Evolutionary conservation across 2,113 vertebrate species (phyloP), one percentile per base, ranked within the genome.

Genomic region (Syngnathus scovelli): DNA sequence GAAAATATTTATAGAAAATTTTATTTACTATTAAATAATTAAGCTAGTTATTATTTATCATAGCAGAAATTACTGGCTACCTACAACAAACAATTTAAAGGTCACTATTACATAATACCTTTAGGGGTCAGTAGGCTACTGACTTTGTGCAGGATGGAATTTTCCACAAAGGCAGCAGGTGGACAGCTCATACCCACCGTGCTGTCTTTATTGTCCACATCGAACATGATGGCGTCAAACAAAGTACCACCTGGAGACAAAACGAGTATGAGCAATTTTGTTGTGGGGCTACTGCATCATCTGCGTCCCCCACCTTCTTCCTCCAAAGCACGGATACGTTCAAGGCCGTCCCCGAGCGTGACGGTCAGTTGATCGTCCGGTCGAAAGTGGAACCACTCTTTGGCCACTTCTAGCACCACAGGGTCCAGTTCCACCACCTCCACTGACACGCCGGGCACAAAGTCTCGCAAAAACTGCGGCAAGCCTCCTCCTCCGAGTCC

Each of bases 161-260:
- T 87, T 73, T 98, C 94, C 72, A 98, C 93, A 65, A 99, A 99
- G 18, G 93, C 92, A 64, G 92, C 88, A 0, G 97, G 97, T 0
- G 97, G 97, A 75, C 97, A 98, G 80, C 95, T 99, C 92, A 99
- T 97, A 2, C 97, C 97, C 78, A 98, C 65, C 0, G 85, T 88
- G 18, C 90, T 84, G 67, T 99, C 96, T 85, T 99, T 99, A 70
- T 94, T 98, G 86, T 99, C 97, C 12, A 98, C 95, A 43, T 99
- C 97, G 5, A 98, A 98, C 90, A 99, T 98, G 71, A 99, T 39
- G 39, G 86, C 89, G 4, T 96, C 92, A 1, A 94, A 98, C 58
- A 85, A 85, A 67, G 61, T 68, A 16, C 67, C 84, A 0, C 83
- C 95, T 98, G 6, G 6, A 66, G 2, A 70, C 37, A 51, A 44